Percentiles rank a stretch among this genome's conserved stretches.
phyloP scores from a whole-genome alignment of 2,888 invertebrate genomes.

The Rambutsinella grinnellia region DNA sequence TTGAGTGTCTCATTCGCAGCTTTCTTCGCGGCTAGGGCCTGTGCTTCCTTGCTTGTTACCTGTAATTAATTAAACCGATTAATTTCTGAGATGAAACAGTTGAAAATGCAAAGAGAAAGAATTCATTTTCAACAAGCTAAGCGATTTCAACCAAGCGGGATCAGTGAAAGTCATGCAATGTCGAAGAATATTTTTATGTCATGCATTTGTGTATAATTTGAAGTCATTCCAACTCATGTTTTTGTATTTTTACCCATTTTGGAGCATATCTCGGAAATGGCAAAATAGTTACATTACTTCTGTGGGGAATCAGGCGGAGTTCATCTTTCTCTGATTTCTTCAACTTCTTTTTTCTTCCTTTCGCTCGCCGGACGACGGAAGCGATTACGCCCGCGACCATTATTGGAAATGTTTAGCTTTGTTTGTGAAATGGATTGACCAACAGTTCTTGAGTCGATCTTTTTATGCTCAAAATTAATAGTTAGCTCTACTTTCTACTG shows the following conservation, averaged over 20 bases:
- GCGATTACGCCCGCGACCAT: conserved; percentile 59
- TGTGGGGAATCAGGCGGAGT: conserved; percentile 49
- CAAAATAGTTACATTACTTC: conserved; percentile 54
- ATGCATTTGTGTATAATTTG: no score
- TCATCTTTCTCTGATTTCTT: conserved; percentile 53
- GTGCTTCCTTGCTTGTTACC: conserved; percentile 53
- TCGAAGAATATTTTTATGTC: no score
- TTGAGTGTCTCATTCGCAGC: conserved; percentile 54
- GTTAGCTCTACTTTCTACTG: no score
- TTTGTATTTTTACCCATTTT: conserved; percentile 66
- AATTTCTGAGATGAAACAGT: not conserved
- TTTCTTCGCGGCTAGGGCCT: conserved; percentile 45
- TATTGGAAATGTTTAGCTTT: not conserved
- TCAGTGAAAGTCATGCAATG: no score
- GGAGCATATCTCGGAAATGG: conserved; percentile 63
- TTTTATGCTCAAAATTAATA: no score
- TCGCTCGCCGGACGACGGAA: conserved; percentile 38
- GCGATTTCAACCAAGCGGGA: no score
- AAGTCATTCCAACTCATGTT: no score
- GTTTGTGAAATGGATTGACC: not conserved
- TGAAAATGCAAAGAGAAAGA: not conserved
- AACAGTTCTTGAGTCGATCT: no score
- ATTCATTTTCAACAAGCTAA: not conserved
- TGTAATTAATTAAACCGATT: not conserved
- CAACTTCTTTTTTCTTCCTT: conserved; percentile 26